Evolutionary conservation across 2,797 vertebrate species (phyloP).

Genomic region (Anguilla pacifica): DNA sequence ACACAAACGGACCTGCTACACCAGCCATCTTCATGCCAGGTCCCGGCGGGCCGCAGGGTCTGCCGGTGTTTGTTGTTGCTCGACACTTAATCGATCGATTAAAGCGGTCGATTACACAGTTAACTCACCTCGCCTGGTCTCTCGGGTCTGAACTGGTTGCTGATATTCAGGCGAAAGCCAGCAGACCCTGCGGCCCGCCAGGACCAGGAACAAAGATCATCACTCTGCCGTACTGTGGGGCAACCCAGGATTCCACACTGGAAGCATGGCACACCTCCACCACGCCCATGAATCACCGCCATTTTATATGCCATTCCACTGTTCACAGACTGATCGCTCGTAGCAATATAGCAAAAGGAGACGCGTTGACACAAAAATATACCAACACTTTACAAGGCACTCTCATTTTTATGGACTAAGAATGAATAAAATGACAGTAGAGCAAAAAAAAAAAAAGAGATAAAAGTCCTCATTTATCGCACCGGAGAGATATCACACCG

Average conservation of each 20-base stretch:
- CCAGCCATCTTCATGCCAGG: too few species aligned
- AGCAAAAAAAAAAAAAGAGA: too few species aligned
- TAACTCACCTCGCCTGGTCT: too few species aligned
- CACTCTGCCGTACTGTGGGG: not conserved
- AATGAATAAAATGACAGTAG: slow-evolving; percentile 29
- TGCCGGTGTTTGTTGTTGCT: too few species aligned
- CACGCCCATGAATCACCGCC: not conserved
- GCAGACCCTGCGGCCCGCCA: too few species aligned
- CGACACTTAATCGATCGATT: too few species aligned
- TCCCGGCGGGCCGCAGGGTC: too few species aligned
- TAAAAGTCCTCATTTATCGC: slow-evolving; percentile 24
- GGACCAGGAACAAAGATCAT: too few species aligned
- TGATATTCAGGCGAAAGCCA: too few species aligned
- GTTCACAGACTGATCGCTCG: not conserved
- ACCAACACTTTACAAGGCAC: slow-evolving; percentile 44
- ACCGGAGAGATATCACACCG: slow-evolving; percentile 45
- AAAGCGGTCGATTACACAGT: too few species aligned
- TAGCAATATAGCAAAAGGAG: not conserved
- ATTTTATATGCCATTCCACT: slow-evolving; percentile 5
- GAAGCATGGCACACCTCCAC: slow-evolving; percentile 15
- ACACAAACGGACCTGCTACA: slow-evolving; percentile 26
- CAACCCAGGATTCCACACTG: slow-evolving; percentile 20
- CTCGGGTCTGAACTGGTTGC: too few species aligned
- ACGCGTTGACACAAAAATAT: not conserved
- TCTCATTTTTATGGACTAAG: slow-evolving; percentile 49